Percentiles rank a stretch among this genome's conserved stretches.
Evolutionary conservation across 2,797 vertebrate genomes (phyloP).

Genomic region (Tachyglossus aculeatus): DNA sequence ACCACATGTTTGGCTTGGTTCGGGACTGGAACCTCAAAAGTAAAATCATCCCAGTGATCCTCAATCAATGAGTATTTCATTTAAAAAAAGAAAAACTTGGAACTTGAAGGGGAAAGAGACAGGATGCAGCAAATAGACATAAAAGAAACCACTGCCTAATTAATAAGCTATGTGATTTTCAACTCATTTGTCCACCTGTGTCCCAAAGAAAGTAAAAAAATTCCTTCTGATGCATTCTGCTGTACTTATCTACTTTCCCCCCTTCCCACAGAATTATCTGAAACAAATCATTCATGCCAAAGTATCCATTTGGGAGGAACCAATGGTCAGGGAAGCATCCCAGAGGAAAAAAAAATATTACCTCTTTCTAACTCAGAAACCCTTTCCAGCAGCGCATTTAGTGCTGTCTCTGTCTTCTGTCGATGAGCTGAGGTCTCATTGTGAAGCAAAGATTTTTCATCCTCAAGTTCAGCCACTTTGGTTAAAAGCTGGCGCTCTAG

Average conservation of each 20-base stretch:
- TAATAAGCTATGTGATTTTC: background rate
- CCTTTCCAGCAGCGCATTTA: constrained; percentile 89
- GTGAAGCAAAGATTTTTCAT: constrained; percentile 91
- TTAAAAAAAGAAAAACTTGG: no score
- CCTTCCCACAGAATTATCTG: no score
- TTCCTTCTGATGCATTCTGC: background rate
- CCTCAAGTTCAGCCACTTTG: constrained; percentile 92
- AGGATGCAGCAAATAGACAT: background rate
- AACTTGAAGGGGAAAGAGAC: no score
- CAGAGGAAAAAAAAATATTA: constrained; percentile 49
- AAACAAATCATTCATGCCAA: no score
- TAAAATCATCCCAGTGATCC: background rate
- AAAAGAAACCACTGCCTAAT: background rate
- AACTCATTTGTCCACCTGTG: background rate
- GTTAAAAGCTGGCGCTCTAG: constrained; percentile 91
- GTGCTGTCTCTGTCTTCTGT: constrained; percentile 87
- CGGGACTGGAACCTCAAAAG: background rate
- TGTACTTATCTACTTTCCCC: no score
- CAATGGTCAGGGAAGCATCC: background rate
- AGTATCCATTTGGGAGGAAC: background rate
- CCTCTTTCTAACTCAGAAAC: constrained; percentile 94
- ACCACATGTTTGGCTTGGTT: no score
- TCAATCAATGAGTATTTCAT: background rate
- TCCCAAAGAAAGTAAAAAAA: background rate
- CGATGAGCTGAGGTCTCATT: constrained; percentile 92